Evolutionary conservation across 2,888 invertebrate genomes (phyloP), one percentile per base, ranked within the genome.

Genomic region (Iselma pallidipennis): DNA sequence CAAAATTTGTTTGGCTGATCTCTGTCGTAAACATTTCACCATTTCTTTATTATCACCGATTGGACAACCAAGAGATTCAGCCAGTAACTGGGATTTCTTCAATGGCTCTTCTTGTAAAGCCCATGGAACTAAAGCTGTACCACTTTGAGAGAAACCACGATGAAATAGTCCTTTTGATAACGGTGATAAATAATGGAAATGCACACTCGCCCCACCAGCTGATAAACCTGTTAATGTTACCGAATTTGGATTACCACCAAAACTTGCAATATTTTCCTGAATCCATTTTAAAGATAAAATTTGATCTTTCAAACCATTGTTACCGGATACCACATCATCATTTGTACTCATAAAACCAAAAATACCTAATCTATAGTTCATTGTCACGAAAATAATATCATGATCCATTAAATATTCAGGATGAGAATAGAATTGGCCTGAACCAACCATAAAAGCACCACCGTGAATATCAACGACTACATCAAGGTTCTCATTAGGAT

Each of bases 341-440:
- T 86, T 89, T 0, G 90, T 89, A 73, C 89, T 90, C 0, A 90
- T 80, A 77, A 91, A 91, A 86, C 87, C 89, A 42, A 90, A 71
- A 0, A 87, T 85, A 51, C 89, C 89, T 12, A 90, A 70, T n/a
- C 90, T 83, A 71, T 89, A 90, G 76, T 87, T 88, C 0, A 90
- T 71, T 1, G 88, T 88, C 0, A 89, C 89, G 0, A 87, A 79
- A 2, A 90, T 85, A 3, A 88, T 80, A 63, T 89, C 85, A 37
- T 81, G 77, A 53, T 87, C 86, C 87, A 90, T 87, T 0, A 90
- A 66, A 63, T 83, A 81, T 4, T 82, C 76, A 0, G 87, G 83
- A 1, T 84, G 85, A 3, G 64, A 14, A 73, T 85, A 87, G 72
- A 84, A 85, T 12, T 79, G 74, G 0, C 83, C 82, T 0, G 82